Percentiles rank a stretch among this genome's conserved stretches.
Conservation (phyloP, 2,113 vertebrate genomes). For the Neolamprologus brichardi region DNA sequence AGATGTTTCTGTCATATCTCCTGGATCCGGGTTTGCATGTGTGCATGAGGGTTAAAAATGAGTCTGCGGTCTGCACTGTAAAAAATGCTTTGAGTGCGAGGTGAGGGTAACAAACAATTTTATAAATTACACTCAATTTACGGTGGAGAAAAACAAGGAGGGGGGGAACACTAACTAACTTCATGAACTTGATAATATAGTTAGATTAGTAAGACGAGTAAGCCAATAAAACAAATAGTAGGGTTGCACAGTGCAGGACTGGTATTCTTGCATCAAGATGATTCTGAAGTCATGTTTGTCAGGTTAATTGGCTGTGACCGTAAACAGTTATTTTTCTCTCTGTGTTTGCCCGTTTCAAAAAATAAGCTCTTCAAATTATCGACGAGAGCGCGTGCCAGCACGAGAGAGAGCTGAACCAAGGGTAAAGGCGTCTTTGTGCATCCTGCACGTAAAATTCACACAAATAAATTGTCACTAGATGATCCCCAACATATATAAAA, state of each 20-base stretch:
- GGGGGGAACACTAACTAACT: background rate
- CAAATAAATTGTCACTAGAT: background rate
- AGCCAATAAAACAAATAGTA: background rate
- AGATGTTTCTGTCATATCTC: background rate
- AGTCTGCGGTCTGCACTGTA: background rate
- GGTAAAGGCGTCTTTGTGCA: background rate
- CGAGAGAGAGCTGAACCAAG: background rate
- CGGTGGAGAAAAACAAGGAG: background rate
- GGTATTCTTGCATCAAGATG: background rate
- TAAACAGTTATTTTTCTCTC: background rate
- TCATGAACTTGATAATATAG: background rate
- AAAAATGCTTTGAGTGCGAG: background rate
- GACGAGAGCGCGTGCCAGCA: rapidly evolving
- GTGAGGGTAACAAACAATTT: background rate
- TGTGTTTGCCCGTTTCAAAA: background rate
- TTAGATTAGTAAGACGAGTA: background rate
- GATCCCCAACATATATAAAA: background rate
- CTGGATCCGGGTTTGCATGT: background rate
- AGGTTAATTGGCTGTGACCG: background rate
- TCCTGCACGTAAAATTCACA: background rate
- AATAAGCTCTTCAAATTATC: rapidly evolving
- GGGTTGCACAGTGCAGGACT: rapidly evolving
- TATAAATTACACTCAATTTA: background rate
- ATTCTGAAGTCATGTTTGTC: background rate
- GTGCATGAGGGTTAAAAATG: background rate